These are phyloP conservation scores for Xestia c-nigrum DNA, from an alignment of 2,888 invertebrate genomes.

Conservation along the genomic window DNA sequence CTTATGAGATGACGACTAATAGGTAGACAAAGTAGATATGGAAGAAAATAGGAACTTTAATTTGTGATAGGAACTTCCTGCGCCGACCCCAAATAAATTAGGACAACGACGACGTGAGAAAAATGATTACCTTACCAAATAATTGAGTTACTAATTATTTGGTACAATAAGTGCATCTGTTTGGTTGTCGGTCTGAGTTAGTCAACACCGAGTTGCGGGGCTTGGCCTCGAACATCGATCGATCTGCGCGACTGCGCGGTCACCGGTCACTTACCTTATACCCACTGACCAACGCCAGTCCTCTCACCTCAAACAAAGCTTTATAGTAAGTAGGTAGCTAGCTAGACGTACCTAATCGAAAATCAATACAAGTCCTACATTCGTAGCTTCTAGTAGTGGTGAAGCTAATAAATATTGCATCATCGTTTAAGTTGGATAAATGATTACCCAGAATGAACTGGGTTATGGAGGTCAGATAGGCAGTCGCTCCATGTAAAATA, in stretches of 20 bases:
- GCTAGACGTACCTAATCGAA: background rate
- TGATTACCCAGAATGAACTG: too few species aligned
- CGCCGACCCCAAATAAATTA: background rate
- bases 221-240: constrained; percentile 1
- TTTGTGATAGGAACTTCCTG: too few species aligned
- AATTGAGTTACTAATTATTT: background rate
- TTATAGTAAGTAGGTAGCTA: background rate
- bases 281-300: background rate
- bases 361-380: constrained; percentile 29
- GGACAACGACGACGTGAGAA: too few species aligned
- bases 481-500: too few species aligned
- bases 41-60: too few species aligned
- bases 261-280: background rate
- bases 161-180: background rate
- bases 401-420: constrained; percentile 15
- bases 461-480: too few species aligned
- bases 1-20: background rate
- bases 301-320: background rate
- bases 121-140: background rate
- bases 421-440: background rate
- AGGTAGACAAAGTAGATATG: too few species aligned
- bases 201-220: background rate
- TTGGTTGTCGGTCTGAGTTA: background rate
- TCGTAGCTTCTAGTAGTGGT: constrained; percentile 3
- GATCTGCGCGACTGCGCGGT: constrained; percentile 20